Conservation (phyloP, 1,140 invertebrate species). For the Anastrepha ludens region DNA sequence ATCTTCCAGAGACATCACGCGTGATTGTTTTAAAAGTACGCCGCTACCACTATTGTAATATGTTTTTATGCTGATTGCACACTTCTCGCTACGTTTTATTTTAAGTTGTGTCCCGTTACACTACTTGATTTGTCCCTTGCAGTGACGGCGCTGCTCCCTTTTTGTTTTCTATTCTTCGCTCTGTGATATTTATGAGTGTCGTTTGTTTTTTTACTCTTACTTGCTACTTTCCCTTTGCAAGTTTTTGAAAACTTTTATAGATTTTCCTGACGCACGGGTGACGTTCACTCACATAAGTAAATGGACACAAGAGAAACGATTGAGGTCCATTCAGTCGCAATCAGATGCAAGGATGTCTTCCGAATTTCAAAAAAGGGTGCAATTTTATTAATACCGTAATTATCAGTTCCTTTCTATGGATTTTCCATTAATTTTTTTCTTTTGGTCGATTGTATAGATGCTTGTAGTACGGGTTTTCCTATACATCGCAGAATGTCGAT, state of each 20-base stretch:
- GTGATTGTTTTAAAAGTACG: neutral
- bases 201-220: neutral
- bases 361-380: neutral
- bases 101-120: neutral
- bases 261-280: constrained; percentile 38
- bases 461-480: neutral
- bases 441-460: neutral
- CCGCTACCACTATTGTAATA: neutral
- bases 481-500: neutral
- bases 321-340: neutral
- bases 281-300: constrained; percentile 5
- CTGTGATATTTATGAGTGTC: constrained; percentile 20
- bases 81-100: neutral
- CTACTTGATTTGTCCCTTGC: neutral
- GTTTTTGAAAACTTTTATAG: constrained; percentile 49
- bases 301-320: neutral
- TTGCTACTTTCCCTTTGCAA: constrained; percentile 7
- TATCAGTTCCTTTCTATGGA: neutral
- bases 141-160: constrained; percentile 3
- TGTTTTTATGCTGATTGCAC: neutral
- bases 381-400: neutral
- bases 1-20: constrained; percentile 94
- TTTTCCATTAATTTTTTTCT: neutral
- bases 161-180: constrained; percentile 48
- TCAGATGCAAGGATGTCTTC: neutral